A percentile compares a stretch with the other conserved stretches of the same genome.
Evolutionary conservation across 2,113 vertebrate species (phyloP).

Genomic region (Pristiophorus japonicus): DNA sequence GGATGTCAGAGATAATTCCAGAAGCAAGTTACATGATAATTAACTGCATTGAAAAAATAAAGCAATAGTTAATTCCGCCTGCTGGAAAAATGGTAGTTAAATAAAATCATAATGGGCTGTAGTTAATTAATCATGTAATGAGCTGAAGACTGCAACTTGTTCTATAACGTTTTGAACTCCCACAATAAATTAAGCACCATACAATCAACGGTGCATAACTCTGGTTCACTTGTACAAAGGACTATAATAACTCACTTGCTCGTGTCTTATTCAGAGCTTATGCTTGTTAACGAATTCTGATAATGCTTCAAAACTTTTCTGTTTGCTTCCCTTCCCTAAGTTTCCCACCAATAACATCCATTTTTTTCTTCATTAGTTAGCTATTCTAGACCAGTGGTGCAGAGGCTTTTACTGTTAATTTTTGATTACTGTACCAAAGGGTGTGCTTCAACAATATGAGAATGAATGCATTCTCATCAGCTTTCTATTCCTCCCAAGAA

Average conservation of each 20-base stretch:
- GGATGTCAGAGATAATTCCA: background rate
- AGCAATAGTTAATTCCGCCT: background rate
- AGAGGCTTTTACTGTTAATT: background rate
- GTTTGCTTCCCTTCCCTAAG: background rate
- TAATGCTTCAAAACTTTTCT: background rate
- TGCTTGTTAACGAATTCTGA: background rate
- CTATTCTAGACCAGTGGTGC: background rate
- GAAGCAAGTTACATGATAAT: background rate
- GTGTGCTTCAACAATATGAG: background rate
- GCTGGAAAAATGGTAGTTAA: background rate
- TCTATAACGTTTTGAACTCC: background rate
- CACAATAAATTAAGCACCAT: background rate
- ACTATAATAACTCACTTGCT: background rate
- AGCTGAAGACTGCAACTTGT: too few relatives aligned
- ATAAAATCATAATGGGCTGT: background rate
- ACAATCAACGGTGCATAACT: background rate
- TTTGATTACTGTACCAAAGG: background rate
- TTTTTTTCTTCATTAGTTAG: background rate
- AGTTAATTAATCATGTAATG: background rate
- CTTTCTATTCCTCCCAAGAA: background rate
- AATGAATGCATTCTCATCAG: background rate
- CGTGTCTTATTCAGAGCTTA: background rate
- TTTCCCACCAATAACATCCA: background rate
- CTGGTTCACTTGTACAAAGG: background rate
- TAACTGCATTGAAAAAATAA: background rate